phyloP scores from a whole-genome alignment of 2,113 vertebrate species.

The Alaudala cheleensis region DNA sequence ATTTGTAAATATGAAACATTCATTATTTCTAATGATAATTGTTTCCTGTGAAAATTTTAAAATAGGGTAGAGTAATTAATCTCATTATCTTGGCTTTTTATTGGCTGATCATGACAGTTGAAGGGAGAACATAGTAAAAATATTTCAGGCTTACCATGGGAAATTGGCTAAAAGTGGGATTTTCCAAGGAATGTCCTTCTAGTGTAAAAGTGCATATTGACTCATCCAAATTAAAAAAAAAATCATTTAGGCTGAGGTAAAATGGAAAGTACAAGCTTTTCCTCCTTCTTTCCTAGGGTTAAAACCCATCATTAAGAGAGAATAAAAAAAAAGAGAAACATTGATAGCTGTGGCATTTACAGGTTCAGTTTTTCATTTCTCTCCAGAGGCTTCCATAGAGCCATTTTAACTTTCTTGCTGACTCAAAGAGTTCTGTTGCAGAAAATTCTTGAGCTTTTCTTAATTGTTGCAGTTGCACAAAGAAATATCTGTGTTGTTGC shows the following conservation, averaged over 20 bases:
- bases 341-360: background rate
- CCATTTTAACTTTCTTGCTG: background rate
- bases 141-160: background rate
- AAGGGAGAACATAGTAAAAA: background rate
- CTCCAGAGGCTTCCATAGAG: background rate
- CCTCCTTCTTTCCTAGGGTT: background rate
- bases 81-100: background rate
- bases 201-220: background rate
- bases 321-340: background rate
- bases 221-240: background rate
- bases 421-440: background rate
- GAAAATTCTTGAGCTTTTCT: conserved; percentile 1
- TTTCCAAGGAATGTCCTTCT: background rate
- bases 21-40: background rate
- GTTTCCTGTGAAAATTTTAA: background rate
- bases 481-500: background rate
- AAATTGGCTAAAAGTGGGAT: background rate
- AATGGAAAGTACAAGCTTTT: background rate
- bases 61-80: background rate
- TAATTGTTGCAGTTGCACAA: background rate
- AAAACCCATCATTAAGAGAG: background rate
- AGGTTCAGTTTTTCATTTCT: background rate
- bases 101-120: background rate
- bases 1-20: background rate
- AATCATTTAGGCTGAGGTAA: background rate